Evolutionary conservation across 2,113 vertebrate genomes (phyloP), one percentile per base, ranked within the genome.

Genomic region (Microtus pennsylvanicus): DNA sequence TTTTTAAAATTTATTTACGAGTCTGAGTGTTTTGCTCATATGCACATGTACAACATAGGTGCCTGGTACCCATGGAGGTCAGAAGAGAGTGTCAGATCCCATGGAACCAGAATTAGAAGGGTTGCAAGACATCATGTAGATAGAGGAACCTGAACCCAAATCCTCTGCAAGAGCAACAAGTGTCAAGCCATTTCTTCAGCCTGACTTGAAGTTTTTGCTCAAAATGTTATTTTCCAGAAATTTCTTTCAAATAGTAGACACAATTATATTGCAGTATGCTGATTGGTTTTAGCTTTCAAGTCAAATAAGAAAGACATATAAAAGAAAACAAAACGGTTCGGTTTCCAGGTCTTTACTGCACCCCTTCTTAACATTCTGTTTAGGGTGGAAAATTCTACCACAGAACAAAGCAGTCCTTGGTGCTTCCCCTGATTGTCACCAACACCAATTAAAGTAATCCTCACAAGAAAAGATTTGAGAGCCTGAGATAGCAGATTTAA

Each of bases 361-460:
- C 88, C 74, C 87, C 92, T 95, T 96, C 93, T 96, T 96, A 94
- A 91, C 14, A 1, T 94, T 96, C 96, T 72, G 14, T 78, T 97
- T 90, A 97, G 95, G 97, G 65, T 94, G 97, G 97, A 94, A 98
- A 97, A 88, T 94, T 87, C 47, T 88, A 83, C 97, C 81, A 77
- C 96, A 93, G 72, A 97, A 96, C 74, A 94, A 93, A 94, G 89
- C 58, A 58, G 94, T 97, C 97, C 96, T 85, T 45, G 69, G 89
- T 78, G 83, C 95, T 97, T 93, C 87, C 91, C 33, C 11, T 87
- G 92, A 96, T 2, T 95, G 89, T 97, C 75, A 96, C 67, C 0
- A 35, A 96, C 0, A 24, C 91, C 97, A 97, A 98, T 98, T 95
- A 97, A 98, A 97, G 96, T 77, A 58, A 94, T 94, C 89, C 89